phyloP scores from a whole-genome alignment of 2,113 vertebrate genomes.

The Scartelaos histophorus region DNA sequence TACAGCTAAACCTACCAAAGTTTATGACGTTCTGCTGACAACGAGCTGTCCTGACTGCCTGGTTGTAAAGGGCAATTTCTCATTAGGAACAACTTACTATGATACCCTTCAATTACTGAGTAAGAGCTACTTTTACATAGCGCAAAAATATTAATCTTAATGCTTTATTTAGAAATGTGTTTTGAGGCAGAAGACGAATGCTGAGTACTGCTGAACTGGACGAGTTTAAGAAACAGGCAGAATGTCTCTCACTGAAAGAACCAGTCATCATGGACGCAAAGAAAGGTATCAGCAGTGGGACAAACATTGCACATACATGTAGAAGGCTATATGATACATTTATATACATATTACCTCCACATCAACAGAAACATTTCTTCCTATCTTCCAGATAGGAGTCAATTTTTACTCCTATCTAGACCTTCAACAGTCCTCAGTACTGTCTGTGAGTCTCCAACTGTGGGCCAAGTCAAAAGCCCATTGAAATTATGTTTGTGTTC shows the following conservation, averaged over 20 bases:
- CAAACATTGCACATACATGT: neutral
- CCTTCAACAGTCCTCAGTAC: neutral
- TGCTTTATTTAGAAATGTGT: neutral
- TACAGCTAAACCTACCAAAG: neutral
- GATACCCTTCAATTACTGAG: slow-evolving; percentile 33
- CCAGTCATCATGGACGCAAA: slow-evolving; percentile 30
- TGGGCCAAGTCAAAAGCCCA: neutral
- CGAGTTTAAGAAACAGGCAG: slow-evolving; percentile 43
- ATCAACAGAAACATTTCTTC: neutral
- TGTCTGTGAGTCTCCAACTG: neutral
- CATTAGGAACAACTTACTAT: neutral
- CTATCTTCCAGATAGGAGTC: too few relatives aligned
- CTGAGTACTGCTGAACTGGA: slow-evolving; percentile 40
- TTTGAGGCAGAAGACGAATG: slow-evolving; percentile 35
- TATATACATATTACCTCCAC: neutral
- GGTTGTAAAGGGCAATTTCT: neutral
- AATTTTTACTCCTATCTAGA: neutral
- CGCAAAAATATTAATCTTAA: neutral
- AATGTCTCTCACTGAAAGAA: slow-evolving; percentile 37
- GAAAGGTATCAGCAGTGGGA: slow-evolving; percentile 30
- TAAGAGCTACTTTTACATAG: slow-evolving; percentile 23
- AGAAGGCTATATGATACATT: too few relatives aligned
- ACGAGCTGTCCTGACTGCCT: slow-evolving; percentile 52
- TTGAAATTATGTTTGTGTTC: neutral
- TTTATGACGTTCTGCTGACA: neutral